Evolutionary conservation across 2,797 vertebrate species (phyloP).

Genomic region (Scleropages formosus): DNA sequence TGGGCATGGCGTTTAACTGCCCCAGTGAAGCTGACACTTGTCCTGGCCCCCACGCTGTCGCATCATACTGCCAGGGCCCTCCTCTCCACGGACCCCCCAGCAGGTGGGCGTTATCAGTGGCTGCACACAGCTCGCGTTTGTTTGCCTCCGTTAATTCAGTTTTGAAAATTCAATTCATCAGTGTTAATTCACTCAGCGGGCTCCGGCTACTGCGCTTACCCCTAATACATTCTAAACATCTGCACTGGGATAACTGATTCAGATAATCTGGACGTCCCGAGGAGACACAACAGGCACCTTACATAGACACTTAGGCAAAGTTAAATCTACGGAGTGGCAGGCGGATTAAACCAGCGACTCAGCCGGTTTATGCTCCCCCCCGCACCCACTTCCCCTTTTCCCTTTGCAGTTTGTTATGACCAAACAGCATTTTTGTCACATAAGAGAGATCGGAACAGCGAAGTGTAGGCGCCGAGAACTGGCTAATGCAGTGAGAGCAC

Average conservation of each 20-base stretch:
- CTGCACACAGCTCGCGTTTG: constrained; percentile 58
- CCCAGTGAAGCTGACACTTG: background rate
- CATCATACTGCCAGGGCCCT: constrained; percentile 18
- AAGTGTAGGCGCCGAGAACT: constrained; percentile 57
- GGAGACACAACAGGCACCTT: constrained; percentile 50
- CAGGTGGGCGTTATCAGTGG: constrained; percentile 50
- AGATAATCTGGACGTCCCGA: constrained; percentile 60
- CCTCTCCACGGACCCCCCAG: constrained; percentile 26
- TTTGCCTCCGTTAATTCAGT: constrained; percentile 66
- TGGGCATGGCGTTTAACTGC: constrained; percentile 20
- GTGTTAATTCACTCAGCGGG: constrained; percentile 53
- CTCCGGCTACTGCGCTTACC: constrained; percentile 49
- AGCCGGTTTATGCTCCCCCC: constrained; percentile 11
- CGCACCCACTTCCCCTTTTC: background rate
- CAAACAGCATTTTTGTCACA: constrained; percentile 45
- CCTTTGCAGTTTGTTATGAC: constrained; percentile 32
- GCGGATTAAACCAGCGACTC: constrained; percentile 39
- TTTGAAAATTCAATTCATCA: constrained; percentile 67
- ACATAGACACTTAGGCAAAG: constrained; percentile 50
- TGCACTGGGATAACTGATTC: constrained; percentile 70
- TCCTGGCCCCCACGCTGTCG: background rate
- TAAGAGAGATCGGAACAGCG: constrained; percentile 55
- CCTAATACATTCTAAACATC: constrained; percentile 70
- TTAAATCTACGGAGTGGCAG: constrained; percentile 45
- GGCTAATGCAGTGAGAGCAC: constrained; percentile 80